Conservation (phyloP, 2,888 invertebrate species). For the Acanthosepion lycidas region DNA sequence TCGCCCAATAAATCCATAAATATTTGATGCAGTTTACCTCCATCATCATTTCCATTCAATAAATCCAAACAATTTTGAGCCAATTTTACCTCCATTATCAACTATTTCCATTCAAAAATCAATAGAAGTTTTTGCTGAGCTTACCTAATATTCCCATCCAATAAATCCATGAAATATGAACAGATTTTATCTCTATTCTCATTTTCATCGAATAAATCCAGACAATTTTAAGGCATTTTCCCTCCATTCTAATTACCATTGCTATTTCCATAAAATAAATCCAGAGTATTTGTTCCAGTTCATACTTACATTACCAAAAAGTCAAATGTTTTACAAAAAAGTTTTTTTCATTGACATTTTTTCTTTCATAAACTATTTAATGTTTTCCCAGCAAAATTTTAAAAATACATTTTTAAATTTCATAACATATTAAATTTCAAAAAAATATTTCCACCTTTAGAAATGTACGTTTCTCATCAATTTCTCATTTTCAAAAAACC, state of each 20-base stretch:
- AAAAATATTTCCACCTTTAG: not conserved
- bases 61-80: too few species aligned
- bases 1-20: too few species aligned
- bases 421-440: not conserved
- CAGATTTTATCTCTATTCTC: too few species aligned
- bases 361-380: not conserved
- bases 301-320: not conserved
- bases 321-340: not conserved
- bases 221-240: not conserved
- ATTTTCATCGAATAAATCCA: not conserved
- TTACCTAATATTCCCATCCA: too few species aligned
- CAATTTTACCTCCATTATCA: too few species aligned
- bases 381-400: not conserved
- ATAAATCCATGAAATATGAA: too few species aligned
- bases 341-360: not conserved
- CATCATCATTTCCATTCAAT: too few species aligned
- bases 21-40: too few species aligned
- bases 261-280: too few species aligned
- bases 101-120: too few species aligned
- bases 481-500: not conserved
- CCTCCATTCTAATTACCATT: too few species aligned
- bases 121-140: too few species aligned
- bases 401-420: not conserved
- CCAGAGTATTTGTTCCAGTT: not conserved
- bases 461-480: not conserved